phyloP scores from a whole-genome alignment of 2,888 invertebrate species.

The Phaonia tiefii region DNA sequence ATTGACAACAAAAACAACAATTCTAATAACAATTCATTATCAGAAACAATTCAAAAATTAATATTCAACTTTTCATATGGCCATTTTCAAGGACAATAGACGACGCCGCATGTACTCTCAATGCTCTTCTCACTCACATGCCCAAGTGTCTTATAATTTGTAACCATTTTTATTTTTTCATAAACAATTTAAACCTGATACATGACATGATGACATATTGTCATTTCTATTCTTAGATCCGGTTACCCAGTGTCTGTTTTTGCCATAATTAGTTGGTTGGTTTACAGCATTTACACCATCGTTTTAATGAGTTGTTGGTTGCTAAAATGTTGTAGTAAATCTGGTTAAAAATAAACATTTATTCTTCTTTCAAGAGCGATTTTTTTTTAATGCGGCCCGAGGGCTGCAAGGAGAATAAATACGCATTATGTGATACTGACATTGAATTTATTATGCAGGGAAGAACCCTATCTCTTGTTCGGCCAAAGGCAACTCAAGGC shows the following conservation, averaged over 20 bases:
- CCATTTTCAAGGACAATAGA: too few species aligned
- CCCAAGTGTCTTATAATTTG: too few species aligned
- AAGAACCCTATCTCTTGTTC: too few species aligned
- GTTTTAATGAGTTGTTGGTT: slow-evolving; percentile 3
- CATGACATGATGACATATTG: background rate
- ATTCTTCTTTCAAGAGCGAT: background rate
- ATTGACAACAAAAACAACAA: too few species aligned
- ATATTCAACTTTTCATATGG: too few species aligned
- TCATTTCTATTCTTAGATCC: slow-evolving; percentile 8
- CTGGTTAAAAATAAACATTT: background rate
- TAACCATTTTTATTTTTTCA: too few species aligned
- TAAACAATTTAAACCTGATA: background rate
- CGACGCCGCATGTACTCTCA: too few species aligned
- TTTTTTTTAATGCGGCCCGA: background rate
- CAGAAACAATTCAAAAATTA: too few species aligned
- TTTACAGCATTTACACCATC: background rate
- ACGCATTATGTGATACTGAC: slow-evolving; percentile 5
- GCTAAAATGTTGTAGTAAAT: background rate
- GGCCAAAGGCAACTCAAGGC: too few species aligned
- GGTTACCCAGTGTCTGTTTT: background rate
- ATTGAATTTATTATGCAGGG: too few species aligned
- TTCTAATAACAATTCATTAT: too few species aligned
- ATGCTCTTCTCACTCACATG: too few species aligned
- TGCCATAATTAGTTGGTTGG: slow-evolving; percentile 6
- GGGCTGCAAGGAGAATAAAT: background rate